Conservation (phyloP, 2,888 invertebrate genomes). For the Aleiodes testaceus region DNA sequence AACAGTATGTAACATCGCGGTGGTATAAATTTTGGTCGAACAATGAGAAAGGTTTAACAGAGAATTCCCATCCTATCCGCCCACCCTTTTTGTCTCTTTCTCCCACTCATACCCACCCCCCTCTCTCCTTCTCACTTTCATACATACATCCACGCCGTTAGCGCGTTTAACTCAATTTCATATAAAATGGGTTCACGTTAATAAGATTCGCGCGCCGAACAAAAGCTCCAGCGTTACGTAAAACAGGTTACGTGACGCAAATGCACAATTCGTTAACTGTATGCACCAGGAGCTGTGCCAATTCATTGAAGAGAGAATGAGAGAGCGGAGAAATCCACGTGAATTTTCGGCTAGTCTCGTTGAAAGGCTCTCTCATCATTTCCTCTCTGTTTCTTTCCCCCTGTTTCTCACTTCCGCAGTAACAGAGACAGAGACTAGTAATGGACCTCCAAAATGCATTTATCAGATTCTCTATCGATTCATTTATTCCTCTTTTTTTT, state of each 20-base stretch:
- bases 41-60: slow-evolving; percentile 57
- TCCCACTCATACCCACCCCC: background rate
- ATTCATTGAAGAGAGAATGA: slow-evolving; percentile 42
- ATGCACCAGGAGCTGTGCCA: slow-evolving; percentile 46
- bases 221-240: slow-evolving; percentile 63
- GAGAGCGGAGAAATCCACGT: slow-evolving; percentile 39
- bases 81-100: background rate
- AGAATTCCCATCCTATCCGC: slow-evolving; percentile 51
- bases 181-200: slow-evolving; percentile 63
- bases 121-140: too few relatives aligned
- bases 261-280: slow-evolving; percentile 60
- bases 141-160: too few relatives aligned
- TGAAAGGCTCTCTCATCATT: slow-evolving; percentile 28
- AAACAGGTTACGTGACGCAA: slow-evolving; percentile 68
- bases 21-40: slow-evolving; percentile 32
- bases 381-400: slow-evolving; percentile 34
- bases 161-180: slow-evolving; percentile 62
- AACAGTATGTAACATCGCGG: slow-evolving; percentile 22
- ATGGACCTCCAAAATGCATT: slow-evolving; percentile 26
- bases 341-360: slow-evolving; percentile 10
- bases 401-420: background rate
- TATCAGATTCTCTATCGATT: slow-evolving; percentile 29
- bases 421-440: background rate
- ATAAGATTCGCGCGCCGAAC: slow-evolving; percentile 65
- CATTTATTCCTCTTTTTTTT: background rate